Base-by-base conservation (phyloP, 35 echinoderm and acorn worm species). In the Apostichopus japonicus region DNA sequence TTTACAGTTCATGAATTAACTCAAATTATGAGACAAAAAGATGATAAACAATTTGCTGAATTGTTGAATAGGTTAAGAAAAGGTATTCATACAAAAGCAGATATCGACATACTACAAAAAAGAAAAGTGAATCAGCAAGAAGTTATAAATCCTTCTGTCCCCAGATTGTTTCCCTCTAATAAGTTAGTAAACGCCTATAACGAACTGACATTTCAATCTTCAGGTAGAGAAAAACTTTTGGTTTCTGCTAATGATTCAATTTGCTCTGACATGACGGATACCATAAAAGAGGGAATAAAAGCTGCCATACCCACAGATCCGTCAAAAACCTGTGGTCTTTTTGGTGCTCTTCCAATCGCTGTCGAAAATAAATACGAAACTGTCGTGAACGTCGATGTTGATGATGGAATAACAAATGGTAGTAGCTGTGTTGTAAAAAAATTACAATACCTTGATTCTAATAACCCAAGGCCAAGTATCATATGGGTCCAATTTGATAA, bases 11-110 rank as follows among this genome's bases (percentile, higher is more conserved):
- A 80, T 53, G 87, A 95, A 59, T 55, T 98, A 8, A 67, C 53
- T 56, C 24, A 98, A 77, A 93, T 98, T 11, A 98, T 98, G 94
- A 92, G 96, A 72, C 96, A 98, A 93, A 93, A 92, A 78, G 94
- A 95, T 55, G 96, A 98, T 77, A 58, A 27, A 53, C 13, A 70
- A 8, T 95, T 98, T 93, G 96, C 96, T 72, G 16, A 19, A 55
- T 53, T 95, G 25, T 78, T 98, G 52, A 98, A 98, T 56, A 87
- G 94, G 65, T 52, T 98, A 4, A 79, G 96, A 14, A 54, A 79
- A 3, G 54, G 23, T 51, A 52, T 54, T 6, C 82, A 93, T 5
- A 86, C 92, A 51, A 19, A 25, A 4, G 11, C 10, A 13, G 92
- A 93, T 54, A 76, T 93, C n/a, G 2, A 70, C 0, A 0, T 5